A percentile compares a stretch with the other conserved stretches of the same genome.
phyloP scores from a whole-genome alignment of 2,888 invertebrate species.

The Caenorhabditis doughertyi region DNA sequence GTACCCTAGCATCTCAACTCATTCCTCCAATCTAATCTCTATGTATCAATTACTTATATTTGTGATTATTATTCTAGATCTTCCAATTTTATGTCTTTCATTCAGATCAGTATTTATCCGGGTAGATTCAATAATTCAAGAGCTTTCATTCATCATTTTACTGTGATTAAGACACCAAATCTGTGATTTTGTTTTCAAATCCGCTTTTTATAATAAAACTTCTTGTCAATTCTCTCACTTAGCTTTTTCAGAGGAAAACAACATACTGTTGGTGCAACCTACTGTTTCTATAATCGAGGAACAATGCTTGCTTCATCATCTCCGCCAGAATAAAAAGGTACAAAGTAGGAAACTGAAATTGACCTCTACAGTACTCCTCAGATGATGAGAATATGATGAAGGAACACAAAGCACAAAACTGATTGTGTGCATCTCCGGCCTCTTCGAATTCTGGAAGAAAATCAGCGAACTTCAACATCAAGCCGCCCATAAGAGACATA shows the following conservation, averaged over 20 bases:
- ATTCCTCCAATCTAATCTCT: constrained; percentile 22
- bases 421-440: neutral
- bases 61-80: constrained; percentile 2
- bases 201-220: too few species aligned
- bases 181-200: too few species aligned
- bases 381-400: neutral
- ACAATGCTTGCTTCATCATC: too few species aligned
- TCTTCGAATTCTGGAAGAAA: constrained; percentile 1
- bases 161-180: neutral
- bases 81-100: constrained; percentile 41
- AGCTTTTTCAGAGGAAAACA: too few species aligned
- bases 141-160: constrained; percentile 28
- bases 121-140: constrained; percentile 39
- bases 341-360: too few species aligned
- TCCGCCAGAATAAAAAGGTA: too few species aligned
- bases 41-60: constrained; percentile 7
- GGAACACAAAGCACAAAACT: constrained; percentile 14
- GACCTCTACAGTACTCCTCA: neutral
- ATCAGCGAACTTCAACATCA: constrained; percentile 42
- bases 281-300: too few species aligned
- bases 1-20: constrained; percentile 46
- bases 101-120: constrained; percentile 57
- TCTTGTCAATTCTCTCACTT: too few species aligned
- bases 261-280: too few species aligned
- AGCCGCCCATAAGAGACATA: constrained; percentile 32